These are phyloP conservation scores for Hoplostethus mediterraneus DNA, from an alignment of 2,797 vertebrate species.

Conservation along the genomic window DNA sequence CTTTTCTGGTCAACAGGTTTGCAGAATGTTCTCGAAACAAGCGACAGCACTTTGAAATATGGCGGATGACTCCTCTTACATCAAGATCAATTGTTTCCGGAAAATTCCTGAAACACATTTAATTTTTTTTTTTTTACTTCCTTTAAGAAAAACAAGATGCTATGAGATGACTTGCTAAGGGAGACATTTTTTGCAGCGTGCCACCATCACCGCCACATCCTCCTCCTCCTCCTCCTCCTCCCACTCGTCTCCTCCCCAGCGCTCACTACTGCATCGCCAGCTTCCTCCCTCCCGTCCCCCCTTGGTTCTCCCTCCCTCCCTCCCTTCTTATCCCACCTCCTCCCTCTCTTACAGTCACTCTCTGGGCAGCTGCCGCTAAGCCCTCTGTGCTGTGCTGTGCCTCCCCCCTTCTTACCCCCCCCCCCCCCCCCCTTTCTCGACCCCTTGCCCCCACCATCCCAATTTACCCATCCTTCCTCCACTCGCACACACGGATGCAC, in stretches of 20 bases:
- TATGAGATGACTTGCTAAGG: neutral
- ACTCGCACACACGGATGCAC: constrained; percentile 6
- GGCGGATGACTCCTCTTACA: neutral
- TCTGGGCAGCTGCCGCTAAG: constrained; percentile 81
- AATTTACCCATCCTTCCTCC: neutral
- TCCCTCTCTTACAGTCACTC: constrained; percentile 20
- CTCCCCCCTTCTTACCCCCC: too few relatives aligned
- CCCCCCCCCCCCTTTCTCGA: constrained; percentile 42
- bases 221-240: constrained; percentile 28
- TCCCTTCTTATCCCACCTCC: neutral
- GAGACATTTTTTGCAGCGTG: constrained; percentile 11
- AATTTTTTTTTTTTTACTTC: neutral
- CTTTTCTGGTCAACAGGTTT: neutral
- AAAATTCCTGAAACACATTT: neutral
- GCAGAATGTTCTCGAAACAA: too few relatives aligned
- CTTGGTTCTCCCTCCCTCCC: constrained; percentile 36
- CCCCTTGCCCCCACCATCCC: constrained; percentile 44
- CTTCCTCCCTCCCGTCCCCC: neutral
- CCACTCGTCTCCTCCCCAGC: neutral
- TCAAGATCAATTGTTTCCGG: neutral
- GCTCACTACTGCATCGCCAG: constrained; percentile 7
- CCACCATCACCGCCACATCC: constrained; percentile 6
- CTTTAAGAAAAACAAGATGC: neutral
- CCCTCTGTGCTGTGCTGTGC: constrained; percentile 34
- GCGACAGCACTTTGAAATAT: neutral